A percentile compares a stretch with the other conserved stretches of the same genome.
Evolutionary conservation across 2,113 vertebrate genomes (phyloP).

Genomic region (Bubo scandiacus): DNA sequence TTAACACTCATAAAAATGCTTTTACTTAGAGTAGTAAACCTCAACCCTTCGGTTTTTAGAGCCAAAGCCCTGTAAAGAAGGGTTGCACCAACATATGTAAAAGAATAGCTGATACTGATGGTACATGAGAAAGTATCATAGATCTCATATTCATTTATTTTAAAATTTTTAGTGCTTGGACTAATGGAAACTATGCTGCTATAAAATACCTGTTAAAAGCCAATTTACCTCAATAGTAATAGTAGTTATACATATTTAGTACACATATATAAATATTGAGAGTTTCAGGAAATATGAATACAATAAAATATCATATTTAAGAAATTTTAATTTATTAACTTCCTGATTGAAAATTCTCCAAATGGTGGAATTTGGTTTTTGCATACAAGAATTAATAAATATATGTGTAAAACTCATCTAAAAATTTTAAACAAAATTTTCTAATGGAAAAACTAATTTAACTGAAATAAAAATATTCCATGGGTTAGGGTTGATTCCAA

Average conservation of each 20-base stretch:
- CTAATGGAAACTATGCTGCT: background rate
- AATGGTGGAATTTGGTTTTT: background rate
- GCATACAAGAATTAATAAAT: background rate
- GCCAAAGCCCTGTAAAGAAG: background rate
- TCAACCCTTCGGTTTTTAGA: background rate
- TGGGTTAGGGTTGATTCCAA: background rate
- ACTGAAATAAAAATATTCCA: background rate
- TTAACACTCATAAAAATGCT: background rate
- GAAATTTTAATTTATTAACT: background rate
- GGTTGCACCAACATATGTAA: background rate
- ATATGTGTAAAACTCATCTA: background rate
- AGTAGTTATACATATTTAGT: background rate
- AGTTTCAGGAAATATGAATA: background rate
- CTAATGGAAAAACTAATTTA: background rate
- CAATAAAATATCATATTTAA: background rate
- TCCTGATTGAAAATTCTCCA: background rate
- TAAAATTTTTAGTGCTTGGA: background rate
- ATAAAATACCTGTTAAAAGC: background rate
- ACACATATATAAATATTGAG: background rate
- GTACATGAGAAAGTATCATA: background rate
- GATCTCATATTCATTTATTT: background rate
- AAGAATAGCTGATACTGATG: background rate
- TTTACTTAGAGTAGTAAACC: background rate
- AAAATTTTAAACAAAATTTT: background rate
- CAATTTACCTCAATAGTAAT: background rate